A percentile compares a stretch with the other conserved stretches of the same genome.
Conservation (phyloP, 2,797 vertebrate species). For the Spondyliosoma cantharus region DNA sequence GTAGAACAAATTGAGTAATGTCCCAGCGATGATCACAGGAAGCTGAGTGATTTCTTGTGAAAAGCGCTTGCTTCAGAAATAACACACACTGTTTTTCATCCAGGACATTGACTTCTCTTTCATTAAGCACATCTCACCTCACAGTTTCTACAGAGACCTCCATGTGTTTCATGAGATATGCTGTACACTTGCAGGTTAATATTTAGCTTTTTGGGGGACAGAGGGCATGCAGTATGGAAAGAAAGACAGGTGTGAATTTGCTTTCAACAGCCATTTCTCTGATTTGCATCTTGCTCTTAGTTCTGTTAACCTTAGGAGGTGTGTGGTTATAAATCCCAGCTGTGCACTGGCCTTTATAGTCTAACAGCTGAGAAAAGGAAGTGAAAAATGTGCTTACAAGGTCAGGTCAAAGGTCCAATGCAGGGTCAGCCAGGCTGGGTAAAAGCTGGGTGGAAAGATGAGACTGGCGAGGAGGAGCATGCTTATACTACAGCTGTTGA, state of each 20-base stretch:
- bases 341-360: not conserved
- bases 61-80: slow-evolving; percentile 9
- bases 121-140: not conserved
- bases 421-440: not conserved
- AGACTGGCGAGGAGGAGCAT: not conserved
- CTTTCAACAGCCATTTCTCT: not conserved
- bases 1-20: slow-evolving; percentile 39
- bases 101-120: not conserved
- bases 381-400: not conserved
- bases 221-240: not conserved
- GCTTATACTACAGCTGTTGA: not conserved
- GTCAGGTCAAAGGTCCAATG: slow-evolving; percentile 26
- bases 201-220: slow-evolving; percentile 3
- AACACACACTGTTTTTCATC: not conserved
- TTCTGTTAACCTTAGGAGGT: not conserved
- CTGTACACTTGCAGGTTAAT: slow-evolving; percentile 1
- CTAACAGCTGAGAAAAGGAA: not conserved
- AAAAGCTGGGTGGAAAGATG: not conserved
- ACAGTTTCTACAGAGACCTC: not conserved
- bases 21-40: slow-evolving; percentile 34
- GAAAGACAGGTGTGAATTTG: not conserved
- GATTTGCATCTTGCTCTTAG: not conserved
- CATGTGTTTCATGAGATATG: not conserved
- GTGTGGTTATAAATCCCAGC: not conserved
- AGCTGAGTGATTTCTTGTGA: not conserved